Evolutionary conservation across 2,797 vertebrate species (phyloP), one percentile per base, ranked within the genome.

Genomic region (Pseudocheirus occidentalis): DNA sequence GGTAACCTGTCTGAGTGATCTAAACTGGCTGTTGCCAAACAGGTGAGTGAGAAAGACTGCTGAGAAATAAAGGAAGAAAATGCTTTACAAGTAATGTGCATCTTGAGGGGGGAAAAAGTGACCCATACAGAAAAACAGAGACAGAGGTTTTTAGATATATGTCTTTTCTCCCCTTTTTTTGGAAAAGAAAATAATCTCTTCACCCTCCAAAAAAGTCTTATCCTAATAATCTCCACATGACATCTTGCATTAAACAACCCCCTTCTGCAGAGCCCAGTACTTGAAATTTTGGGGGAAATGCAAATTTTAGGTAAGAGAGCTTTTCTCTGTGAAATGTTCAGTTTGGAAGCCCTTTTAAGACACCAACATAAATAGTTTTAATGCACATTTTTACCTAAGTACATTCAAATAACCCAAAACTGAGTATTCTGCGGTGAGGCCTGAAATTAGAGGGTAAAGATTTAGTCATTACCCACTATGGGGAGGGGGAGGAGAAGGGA

Each of bases 21-120:
- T 0, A 92, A 94, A 21, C 93, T 46, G n/a, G 28, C 56, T 2
- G 5, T 3, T 52, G 97, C 98, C 95, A 95, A 96, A 94, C 59
- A 46, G 93, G 94, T 93, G 97, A 95, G 97, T 95, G 97, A 97
- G 73, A 96, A 95, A 97, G 94, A 28, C 90, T 34, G 34, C 91
- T 95, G 29, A 14, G 92, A 96, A 96, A 95, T n/a, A 66, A 94
- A 29, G 0, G 28, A 24, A 66, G 62, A 96, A 87, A 31, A 90
- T 31, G 93, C 90, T 40, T 58, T 92, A 28, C 52, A 89, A 94
- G 93, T 54, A 66, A 90, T 9, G 95, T 16, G 16, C 55, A 56
- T 90, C 89, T 52, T 0, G 92, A n/a, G n/a, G 53, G 3, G 0
- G 16, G 55, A 2, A 31, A 16, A 66, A 2, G 1, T 21, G 24